Evolutionary conservation across 2,888 invertebrate genomes (phyloP), one percentile per base, ranked within the genome.

Genomic region (Torymus tubicola): DNA sequence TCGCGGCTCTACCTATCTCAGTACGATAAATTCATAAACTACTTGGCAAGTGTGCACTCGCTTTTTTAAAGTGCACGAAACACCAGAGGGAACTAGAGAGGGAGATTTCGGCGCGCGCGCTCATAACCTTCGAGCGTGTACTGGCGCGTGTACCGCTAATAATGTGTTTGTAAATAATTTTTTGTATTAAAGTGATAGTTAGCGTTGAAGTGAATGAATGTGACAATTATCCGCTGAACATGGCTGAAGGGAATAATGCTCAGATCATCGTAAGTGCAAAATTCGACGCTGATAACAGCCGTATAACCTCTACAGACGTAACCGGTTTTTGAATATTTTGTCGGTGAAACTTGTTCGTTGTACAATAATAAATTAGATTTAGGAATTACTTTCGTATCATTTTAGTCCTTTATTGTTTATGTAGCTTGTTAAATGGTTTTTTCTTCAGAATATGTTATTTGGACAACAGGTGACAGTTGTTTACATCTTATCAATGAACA

Each of bases 191-290:
- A 31, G 16, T 64, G 31, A 55, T 52, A 65, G 10, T 61, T 18
- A 57, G 55, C 31, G 21, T 21, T 16, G 53, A 3, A 53, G 58
- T 68, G 2, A 70, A 70, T 65, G 53, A 70, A 64, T 58, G 21
- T 73, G 21, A 42, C 52, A 53, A 18, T 31, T 24, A 63, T 58
- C 52, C 31, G 14, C 12, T 31, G 80, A 81, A 3, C n/a, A 89
- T 89, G 89, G 86, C 84, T 24, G 87, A 87, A 84, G 83, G 81
- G 65, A 84, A 85, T 60, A 87, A 81, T 76, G 86, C 87, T 31
- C 88, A 87, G 83, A 88, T 86, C 71, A 85, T 89, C 63, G 89
- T 89, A 85, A 88, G 89, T 85, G 53, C 8, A 58, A 42, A n/a
- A 60, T 71, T 53, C 42, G 76, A 52, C 8, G 11, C 8, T 67